Evolutionary conservation across 2,888 invertebrate species (phyloP).

Genomic region (Griposia aprilina): DNA sequence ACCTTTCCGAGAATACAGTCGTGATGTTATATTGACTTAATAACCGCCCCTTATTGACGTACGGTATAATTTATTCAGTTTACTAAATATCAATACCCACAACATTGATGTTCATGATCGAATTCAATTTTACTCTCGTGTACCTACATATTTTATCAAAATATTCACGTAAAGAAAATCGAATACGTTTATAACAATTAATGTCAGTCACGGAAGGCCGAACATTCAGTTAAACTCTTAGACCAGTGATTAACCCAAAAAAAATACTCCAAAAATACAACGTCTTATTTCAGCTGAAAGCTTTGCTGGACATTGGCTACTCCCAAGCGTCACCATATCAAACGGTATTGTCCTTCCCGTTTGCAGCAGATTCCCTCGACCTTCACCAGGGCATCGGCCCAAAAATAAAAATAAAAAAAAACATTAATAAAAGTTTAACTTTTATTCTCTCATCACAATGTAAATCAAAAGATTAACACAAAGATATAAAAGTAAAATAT

Average conservation of each 20-base stretch:
- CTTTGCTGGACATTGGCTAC: neutral
- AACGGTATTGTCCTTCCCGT: too few species aligned
- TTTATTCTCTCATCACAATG: conserved; percentile 21
- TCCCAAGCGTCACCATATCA: neutral
- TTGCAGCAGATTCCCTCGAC: neutral
- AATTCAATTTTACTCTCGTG: too few species aligned
- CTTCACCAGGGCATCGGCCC: neutral
- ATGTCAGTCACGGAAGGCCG: neutral
- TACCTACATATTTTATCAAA: neutral
- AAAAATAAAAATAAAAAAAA: neutral
- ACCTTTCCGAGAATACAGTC: neutral
- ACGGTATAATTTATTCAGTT: neutral
- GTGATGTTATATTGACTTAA: neutral
- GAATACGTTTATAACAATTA: neutral
- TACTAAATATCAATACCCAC: neutral
- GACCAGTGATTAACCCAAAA: too few species aligned
- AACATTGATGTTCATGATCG: neutral
- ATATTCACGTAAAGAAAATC: neutral
- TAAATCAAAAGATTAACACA: conserved; percentile 58
- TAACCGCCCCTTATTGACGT: neutral
- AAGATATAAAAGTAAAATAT: conserved; percentile 39
- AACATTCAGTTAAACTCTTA: too few species aligned
- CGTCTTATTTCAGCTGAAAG: neutral
- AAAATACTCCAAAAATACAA: too few species aligned
- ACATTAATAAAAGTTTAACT: too few species aligned